Evolutionary conservation across 2,888 invertebrate species (phyloP).

Genomic region (Ditylenchus weischeri): DNA sequence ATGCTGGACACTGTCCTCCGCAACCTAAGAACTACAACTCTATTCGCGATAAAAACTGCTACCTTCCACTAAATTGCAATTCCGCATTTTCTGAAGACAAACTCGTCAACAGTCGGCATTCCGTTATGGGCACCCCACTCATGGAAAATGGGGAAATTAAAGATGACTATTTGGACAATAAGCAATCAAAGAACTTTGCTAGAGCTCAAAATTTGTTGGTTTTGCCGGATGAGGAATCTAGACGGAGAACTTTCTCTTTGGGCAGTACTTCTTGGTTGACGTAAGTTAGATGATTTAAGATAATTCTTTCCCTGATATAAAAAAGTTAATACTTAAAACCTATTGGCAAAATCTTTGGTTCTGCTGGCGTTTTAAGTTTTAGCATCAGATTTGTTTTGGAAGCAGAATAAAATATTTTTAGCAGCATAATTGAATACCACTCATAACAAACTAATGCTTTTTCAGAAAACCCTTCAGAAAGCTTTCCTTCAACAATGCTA

Average conservation of each 20-base stretch:
- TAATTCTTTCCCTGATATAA: too few relatives aligned
- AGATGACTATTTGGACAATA: neutral
- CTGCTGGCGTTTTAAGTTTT: too few relatives aligned
- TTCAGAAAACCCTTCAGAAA: slow-evolving; percentile 39
- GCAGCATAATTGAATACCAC: too few relatives aligned
- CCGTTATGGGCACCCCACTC: neutral
- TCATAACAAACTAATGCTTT: neutral
- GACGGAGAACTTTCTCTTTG: slow-evolving; percentile 49
- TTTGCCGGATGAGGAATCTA: slow-evolving; percentile 37
- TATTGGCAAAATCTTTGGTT: too few relatives aligned
- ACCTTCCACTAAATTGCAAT: too few relatives aligned
- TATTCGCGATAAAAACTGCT: too few relatives aligned
- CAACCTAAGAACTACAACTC: neutral
- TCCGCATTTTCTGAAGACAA: too few relatives aligned
- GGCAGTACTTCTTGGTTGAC: slow-evolving; percentile 44
- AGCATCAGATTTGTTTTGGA: too few relatives aligned
- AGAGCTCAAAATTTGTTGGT: neutral
- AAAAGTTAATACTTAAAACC: too few relatives aligned
- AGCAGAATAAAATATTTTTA: too few relatives aligned
- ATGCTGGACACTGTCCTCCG: neutral
- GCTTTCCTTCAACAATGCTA: slow-evolving; percentile 22
- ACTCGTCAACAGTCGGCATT: neutral
- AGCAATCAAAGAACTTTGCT: neutral
- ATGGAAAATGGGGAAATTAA: neutral
- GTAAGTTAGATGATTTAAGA: slow-evolving; percentile 30